Evolutionary conservation across 2,888 invertebrate genomes (phyloP).

Genomic region (Drosophila nigritarsus): DNA sequence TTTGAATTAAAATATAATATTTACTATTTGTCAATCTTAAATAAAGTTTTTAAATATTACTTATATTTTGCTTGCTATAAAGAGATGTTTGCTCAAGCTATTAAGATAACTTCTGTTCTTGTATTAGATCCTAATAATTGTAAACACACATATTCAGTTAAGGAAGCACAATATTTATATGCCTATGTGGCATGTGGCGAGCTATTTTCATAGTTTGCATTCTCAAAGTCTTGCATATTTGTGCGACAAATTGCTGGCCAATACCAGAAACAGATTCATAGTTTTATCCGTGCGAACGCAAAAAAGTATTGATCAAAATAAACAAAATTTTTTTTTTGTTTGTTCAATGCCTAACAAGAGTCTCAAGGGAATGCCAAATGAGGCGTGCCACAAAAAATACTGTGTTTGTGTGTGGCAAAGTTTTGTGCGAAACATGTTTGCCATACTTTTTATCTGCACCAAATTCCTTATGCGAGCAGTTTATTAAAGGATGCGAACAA

Average conservation of each 20-base stretch:
- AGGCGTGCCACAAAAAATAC: slow-evolving; percentile 38
- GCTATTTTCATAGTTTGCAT: slow-evolving; percentile 19
- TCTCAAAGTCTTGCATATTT: slow-evolving; percentile 42
- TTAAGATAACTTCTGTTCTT: not conserved
- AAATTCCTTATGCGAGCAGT: slow-evolving; percentile 46
- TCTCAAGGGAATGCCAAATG: slow-evolving; percentile 1
- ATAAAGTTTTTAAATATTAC: not conserved
- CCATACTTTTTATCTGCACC: slow-evolving; percentile 53
- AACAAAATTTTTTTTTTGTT: slow-evolving; percentile 52
- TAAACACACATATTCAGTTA: too few relatives aligned
- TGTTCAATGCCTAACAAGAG: slow-evolving; percentile 51
- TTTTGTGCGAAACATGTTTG: slow-evolving; percentile 52
- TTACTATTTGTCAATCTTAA: not conserved
- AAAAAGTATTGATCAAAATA: slow-evolving; percentile 33
- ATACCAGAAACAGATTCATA: slow-evolving; percentile 47
- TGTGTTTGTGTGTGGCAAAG: slow-evolving; percentile 29
- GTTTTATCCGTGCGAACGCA: slow-evolving; percentile 20
- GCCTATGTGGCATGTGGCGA: slow-evolving; percentile 10
- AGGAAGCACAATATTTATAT: not conserved
- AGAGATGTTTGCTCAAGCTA: not conserved
- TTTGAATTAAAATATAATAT: not conserved
- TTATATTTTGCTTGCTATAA: not conserved
- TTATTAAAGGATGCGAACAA: slow-evolving; percentile 54
- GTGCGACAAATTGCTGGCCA: slow-evolving; percentile 51
- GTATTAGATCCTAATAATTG: not conserved